Conservation (phyloP, 1,140 invertebrate species). For the Tetramorium parvispinum region DNA sequence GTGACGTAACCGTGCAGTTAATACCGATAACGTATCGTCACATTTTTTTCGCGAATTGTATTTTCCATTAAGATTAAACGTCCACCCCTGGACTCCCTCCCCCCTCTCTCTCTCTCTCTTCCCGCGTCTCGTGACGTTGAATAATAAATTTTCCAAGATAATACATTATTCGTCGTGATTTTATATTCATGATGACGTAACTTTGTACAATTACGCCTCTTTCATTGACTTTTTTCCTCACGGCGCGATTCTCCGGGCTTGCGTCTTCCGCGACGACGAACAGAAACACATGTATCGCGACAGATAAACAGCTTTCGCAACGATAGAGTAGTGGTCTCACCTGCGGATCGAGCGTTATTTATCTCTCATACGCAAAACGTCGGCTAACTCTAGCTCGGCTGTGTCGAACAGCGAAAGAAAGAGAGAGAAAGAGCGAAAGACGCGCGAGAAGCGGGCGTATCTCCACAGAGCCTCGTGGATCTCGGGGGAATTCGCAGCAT, state of each 20-base stretch:
- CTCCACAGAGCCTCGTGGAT: neutral
- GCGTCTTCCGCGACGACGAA: neutral
- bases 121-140: neutral
- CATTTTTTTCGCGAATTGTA: neutral
- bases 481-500: slow-evolving; percentile 1
- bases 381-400: neutral
- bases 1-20: neutral
- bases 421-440: neutral
- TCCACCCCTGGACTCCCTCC: too few relatives aligned
- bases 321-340: slow-evolving; percentile 7
- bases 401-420: neutral
- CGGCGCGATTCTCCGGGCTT: neutral
- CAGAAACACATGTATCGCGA: neutral
- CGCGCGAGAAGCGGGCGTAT: neutral
- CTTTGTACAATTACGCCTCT: neutral
- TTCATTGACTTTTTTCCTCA: neutral
- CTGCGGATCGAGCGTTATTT: slow-evolving; percentile 8
- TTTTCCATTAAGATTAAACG: neutral
- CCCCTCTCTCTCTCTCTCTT: too few relatives aligned
- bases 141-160: neutral
- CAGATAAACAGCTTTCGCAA: slow-evolving; percentile 13
- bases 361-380: slow-evolving; percentile 9
- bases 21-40: slow-evolving; percentile 15
- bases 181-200: neutral
- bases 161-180: slow-evolving; percentile 4